Conservation (phyloP, 2,113 vertebrate genomes). For the Pelmatolapia mariae region DNA sequence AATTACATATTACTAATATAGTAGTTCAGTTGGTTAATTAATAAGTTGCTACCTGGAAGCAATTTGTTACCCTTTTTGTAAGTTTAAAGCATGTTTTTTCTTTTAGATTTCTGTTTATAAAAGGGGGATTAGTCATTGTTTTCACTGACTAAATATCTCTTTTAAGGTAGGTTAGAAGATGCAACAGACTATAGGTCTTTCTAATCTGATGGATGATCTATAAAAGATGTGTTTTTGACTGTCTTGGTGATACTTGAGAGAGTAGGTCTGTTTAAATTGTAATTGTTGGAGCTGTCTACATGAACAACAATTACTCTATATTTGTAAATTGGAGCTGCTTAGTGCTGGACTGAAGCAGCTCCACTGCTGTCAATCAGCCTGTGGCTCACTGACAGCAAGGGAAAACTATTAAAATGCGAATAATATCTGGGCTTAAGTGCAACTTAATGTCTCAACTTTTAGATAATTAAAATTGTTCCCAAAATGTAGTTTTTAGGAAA, state of each 20-base stretch:
- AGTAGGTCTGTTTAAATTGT: neutral
- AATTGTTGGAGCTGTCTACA: neutral
- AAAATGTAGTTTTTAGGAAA: neutral
- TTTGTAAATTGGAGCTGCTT: neutral
- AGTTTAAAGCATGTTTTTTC: neutral
- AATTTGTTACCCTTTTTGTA: neutral
- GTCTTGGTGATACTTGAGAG: neutral
- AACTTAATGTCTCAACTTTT: neutral
- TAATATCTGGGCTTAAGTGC: neutral
- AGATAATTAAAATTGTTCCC: neutral
- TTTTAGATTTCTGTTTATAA: neutral
- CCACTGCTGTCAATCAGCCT: neutral
- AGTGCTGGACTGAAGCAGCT: neutral
- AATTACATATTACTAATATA: neutral
- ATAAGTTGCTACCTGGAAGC: neutral
- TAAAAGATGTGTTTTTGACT: neutral
- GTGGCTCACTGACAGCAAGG: neutral
- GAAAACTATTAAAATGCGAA: neutral
- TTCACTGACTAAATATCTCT: neutral
- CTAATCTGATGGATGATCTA: neutral
- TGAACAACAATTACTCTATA: neutral
- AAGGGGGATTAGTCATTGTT: neutral
- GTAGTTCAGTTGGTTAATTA: neutral
- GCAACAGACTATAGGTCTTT: neutral
- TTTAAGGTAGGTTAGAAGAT: neutral